Evolutionary conservation across 2,113 vertebrate species (phyloP).

Genomic region (Macroglossus sobrinus): DNA sequence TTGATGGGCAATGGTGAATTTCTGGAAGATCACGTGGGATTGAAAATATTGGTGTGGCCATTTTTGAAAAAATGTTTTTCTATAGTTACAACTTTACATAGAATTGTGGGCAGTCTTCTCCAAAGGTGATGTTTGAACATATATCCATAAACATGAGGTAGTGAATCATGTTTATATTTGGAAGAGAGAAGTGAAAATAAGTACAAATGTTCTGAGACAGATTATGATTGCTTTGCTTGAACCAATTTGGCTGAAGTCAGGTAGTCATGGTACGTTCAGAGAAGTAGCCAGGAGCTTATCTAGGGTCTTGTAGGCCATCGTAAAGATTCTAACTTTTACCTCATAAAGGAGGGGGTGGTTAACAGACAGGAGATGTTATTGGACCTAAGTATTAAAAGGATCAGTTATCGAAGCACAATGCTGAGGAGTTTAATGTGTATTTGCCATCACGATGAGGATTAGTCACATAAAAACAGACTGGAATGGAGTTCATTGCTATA

Average conservation of each 20-base stretch:
- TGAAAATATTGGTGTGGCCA: not conserved
- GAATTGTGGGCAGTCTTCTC: not conserved
- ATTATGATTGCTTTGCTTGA: not conserved
- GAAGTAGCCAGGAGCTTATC: not conserved
- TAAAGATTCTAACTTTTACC: not conserved
- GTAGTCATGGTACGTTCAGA: not conserved
- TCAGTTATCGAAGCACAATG: not conserved
- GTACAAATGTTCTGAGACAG: not conserved
- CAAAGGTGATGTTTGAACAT: not conserved
- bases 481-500: not conserved
- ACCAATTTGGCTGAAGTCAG: not conserved
- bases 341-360: not conserved
- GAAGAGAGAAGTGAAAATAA: not conserved
- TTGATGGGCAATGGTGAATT: not conserved
- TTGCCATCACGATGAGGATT: not conserved
- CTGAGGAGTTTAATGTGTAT: not conserved
- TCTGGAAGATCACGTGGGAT: not conserved
- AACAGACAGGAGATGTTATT: not conserved
- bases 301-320: not conserved
- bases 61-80: conserved; percentile 2
- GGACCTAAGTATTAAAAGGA: not conserved
- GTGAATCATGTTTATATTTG: not conserved
- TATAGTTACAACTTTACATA: not conserved
- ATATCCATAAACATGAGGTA: not conserved
- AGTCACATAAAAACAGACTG: not conserved